Percentiles rank a stretch among this genome's conserved stretches.
Conservation (phyloP, 2,888 invertebrate genomes). For the Xestia rhomboidea region DNA sequence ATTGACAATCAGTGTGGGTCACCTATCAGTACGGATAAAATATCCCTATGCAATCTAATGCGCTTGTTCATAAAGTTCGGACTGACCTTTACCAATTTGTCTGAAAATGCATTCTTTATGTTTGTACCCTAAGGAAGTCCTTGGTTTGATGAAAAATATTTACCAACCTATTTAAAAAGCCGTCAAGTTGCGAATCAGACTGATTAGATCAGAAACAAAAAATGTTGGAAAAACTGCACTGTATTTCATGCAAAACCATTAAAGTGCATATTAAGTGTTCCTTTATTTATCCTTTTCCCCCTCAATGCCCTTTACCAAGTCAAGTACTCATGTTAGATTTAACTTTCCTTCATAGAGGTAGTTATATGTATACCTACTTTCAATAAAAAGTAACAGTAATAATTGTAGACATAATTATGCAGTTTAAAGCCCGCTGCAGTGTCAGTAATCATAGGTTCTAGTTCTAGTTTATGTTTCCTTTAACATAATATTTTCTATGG, state of each 20-base stretch:
- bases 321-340: background rate
- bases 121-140: too few species aligned
- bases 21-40: too few species aligned
- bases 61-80: too few species aligned
- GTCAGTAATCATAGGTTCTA: conserved; percentile 32
- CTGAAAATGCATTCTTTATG: too few species aligned
- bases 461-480: conserved; percentile 42
- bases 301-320: background rate
- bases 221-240: background rate
- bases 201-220: background rate
- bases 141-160: too few species aligned
- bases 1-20: too few species aligned
- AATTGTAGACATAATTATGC: conserved; percentile 25
- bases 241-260: background rate
- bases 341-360: background rate
- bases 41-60: too few species aligned
- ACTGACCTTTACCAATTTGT: too few species aligned
- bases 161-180: background rate
- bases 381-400: conserved; percentile 14
- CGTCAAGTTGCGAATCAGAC: background rate
- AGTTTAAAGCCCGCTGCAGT: conserved; percentile 20
- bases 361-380: conserved; percentile 13
- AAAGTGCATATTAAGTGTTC: background rate
- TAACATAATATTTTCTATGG: conserved; percentile 23
- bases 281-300: background rate